Conservation (phyloP, 2,888 invertebrate genomes). For the Petrolisthes cinctipes region DNA sequence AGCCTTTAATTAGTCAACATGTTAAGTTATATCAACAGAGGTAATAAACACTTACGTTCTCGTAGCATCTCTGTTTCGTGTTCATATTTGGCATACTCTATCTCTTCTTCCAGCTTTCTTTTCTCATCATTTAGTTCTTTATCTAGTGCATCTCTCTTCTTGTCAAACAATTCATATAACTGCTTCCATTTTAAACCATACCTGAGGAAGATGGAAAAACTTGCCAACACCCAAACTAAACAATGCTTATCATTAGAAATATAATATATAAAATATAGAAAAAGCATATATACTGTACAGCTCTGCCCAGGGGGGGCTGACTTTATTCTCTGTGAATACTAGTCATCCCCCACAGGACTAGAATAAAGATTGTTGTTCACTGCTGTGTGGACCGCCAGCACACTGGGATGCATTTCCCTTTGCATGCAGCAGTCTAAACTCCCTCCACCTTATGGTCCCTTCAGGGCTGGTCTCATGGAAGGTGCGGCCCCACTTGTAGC, state of each 20-base stretch:
- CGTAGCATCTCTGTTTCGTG: conserved; percentile 92
- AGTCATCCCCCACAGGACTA: too few relatives aligned
- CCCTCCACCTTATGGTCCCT: too few relatives aligned
- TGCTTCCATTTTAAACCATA: conserved; percentile 97
- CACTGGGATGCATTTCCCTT: too few relatives aligned
- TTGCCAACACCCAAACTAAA: neutral
- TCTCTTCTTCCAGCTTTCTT: conserved; percentile 93
- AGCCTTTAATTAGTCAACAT: too few relatives aligned
- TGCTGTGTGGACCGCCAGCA: too few relatives aligned
- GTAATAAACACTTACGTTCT: conserved; percentile 57
- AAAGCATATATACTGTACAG: too few relatives aligned
- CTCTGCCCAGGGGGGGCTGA: neutral
- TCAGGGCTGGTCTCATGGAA: too few relatives aligned
- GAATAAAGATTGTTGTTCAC: too few relatives aligned
- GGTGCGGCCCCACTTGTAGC: too few relatives aligned
- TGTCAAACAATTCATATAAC: conserved; percentile 89
- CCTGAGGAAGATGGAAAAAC: conserved; percentile 24
- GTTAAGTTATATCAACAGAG: too few relatives aligned
- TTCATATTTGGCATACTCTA: conserved; percentile 96
- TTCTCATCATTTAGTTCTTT: conserved; percentile 91
- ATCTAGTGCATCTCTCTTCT: conserved; percentile 89
- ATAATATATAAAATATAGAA: neutral
- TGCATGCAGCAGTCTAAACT: too few relatives aligned
- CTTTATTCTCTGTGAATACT: too few relatives aligned
- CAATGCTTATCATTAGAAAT: neutral